phyloP scores from a whole-genome alignment of 2,797 vertebrate species.

The Macropus fuliginosus region DNA sequence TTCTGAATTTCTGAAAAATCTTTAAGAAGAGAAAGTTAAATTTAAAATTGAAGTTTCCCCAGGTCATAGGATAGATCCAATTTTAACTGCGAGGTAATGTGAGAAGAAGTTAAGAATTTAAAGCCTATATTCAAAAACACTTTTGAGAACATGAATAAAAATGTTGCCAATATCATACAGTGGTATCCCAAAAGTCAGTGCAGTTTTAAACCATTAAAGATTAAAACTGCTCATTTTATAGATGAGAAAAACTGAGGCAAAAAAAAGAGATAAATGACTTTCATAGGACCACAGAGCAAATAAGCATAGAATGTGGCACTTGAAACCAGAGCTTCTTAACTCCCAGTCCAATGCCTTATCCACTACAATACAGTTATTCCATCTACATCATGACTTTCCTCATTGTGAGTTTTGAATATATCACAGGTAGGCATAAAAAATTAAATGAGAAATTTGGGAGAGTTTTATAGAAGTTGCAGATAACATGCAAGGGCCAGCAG shows the following conservation, averaged over 20 bases:
- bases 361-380: not conserved
- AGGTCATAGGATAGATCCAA: not conserved
- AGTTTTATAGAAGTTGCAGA: not conserved
- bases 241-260: not conserved
- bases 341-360: not conserved
- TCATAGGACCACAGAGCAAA: not conserved
- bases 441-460: not conserved
- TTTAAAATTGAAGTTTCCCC: not conserved
- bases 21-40: not conserved
- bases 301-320: not conserved
- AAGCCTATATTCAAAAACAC: not conserved
- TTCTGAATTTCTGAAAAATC: not conserved
- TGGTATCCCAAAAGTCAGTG: not conserved
- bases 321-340: not conserved
- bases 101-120: not conserved
- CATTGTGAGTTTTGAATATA: not conserved
- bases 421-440: not conserved
- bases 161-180: not conserved
- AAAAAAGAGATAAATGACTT: not conserved
- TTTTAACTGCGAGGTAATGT: not conserved
- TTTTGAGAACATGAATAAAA: not conserved
- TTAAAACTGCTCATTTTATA: not conserved
- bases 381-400: not conserved
- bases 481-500: not conserved
- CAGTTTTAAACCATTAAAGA: not conserved